Percentiles rank a stretch among this genome's conserved stretches.
Evolutionary conservation across 2,888 invertebrate species (phyloP).

Genomic region (Drosophila putrida): DNA sequence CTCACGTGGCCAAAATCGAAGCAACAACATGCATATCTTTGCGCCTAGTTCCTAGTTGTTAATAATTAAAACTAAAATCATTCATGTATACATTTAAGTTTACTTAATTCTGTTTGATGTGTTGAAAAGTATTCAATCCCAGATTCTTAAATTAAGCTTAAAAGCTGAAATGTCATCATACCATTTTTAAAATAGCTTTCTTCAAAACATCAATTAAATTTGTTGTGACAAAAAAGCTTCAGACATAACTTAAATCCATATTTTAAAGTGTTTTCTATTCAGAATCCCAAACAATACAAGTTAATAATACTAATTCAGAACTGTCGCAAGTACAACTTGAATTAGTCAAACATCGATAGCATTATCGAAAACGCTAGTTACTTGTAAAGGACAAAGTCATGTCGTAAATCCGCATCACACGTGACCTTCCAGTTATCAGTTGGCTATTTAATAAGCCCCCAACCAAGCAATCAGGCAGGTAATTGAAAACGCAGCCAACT

Average conservation of each 20-base stretch:
- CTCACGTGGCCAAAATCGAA: constrained; percentile 72
- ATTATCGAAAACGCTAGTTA: constrained; percentile 1
- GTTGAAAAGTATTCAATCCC: not conserved
- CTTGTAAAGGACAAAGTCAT: not conserved
- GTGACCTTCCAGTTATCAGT: constrained; percentile 2
- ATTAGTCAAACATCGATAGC: not conserved
- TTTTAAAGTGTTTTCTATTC: not conserved
- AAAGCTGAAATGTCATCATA: no score
- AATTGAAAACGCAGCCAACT: constrained; percentile 58
- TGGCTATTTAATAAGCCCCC: constrained; percentile 19
- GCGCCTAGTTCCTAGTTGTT: constrained; percentile 62
- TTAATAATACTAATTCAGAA: not conserved
- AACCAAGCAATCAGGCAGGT: constrained; percentile 42
- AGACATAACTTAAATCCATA: no score
- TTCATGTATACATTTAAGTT: constrained; percentile 1
- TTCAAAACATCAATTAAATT: no score
- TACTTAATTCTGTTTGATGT: not conserved
- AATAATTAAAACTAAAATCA: constrained; percentile 4
- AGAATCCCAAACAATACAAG: not conserved
- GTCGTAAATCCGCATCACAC: not conserved
- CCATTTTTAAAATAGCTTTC: no score
- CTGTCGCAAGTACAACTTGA: not conserved
- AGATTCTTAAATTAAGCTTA: not conserved
- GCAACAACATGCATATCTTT: constrained; percentile 34
- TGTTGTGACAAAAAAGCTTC: no score